Conservation (phyloP, 2,113 vertebrate species). For the Varanus komodoensis region DNA sequence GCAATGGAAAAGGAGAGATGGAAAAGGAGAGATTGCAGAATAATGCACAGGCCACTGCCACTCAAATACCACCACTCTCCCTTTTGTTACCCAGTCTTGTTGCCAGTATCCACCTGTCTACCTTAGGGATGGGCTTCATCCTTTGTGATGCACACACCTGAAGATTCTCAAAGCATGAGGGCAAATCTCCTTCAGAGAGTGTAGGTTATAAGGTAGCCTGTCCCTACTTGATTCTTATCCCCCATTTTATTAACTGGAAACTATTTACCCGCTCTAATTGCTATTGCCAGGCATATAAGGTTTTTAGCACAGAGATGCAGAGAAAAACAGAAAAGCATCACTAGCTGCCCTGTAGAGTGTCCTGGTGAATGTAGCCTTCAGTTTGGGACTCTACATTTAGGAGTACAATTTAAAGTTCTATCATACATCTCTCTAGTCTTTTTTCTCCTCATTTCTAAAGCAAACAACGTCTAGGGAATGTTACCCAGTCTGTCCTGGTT, state of each 20-base stretch:
- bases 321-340: neutral
- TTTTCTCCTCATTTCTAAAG: neutral
- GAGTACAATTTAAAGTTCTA: neutral
- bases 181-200: neutral
- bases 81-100: neutral
- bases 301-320: neutral
- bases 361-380: neutral
- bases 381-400: slow-evolving; percentile 3
- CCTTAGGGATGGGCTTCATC: neutral
- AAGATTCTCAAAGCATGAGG: neutral
- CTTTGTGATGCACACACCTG: neutral
- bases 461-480: neutral
- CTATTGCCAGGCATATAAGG: neutral
- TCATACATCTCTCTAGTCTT: neutral
- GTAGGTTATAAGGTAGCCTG: neutral
- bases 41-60: neutral
- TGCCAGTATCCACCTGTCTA: neutral
- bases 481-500: neutral
- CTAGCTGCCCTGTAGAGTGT: neutral
- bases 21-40: neutral
- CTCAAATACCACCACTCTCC: neutral
- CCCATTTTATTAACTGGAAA: neutral
- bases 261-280: neutral
- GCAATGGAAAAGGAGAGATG: neutral
- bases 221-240: neutral